Base-by-base conservation (phyloP, 2,888 invertebrate species). In the Pediacus dermestoides region DNA sequence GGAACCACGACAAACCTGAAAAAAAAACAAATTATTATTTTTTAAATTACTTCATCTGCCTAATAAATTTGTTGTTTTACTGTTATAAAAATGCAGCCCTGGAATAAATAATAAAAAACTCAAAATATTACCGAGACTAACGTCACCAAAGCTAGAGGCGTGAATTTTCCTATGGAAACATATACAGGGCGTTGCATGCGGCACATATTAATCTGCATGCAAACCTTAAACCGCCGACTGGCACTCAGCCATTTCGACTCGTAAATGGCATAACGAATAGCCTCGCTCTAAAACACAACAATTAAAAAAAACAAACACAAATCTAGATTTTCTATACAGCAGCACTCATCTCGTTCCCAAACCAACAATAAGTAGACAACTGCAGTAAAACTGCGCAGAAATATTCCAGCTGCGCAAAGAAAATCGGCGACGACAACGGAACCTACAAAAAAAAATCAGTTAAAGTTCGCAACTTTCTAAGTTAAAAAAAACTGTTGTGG, bases 161-260 rank as follows among this genome's bases (percentile, higher is more conserved):
- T 44, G 37, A 59, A 59, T 37, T 59, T 59, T 16, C 57, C 58
- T 32, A 56, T 57, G 4, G 58, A 51, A 11, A 59, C 14, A 40
- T 40, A 52, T n/a, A 59, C 30, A 12, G 52, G 54, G 13, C 44
- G 44, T 27, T 52, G 49, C 44, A 52, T 51, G 21, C 59, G 49
- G 10, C 31, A 46, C 50, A 59, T 58, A 3, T 53, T 57, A 13
- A 59, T 28, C 13, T 54, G 28, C 50, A 59, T 58, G 1, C 52
- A 50, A 23, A 39, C 44, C 39, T 56, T 58, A 16, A 54, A 57
- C 30, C 52, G 49, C 8, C 4, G 16, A 22, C 53, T 55, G 25
- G 48, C 43, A 16, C 43, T 39, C 9, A 42, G 50, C 59, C 58
- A 59, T 18, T 58, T 48, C 15, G 34, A 38, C 10, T 45, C 31